These are phyloP conservation scores for Deilephila elpenor DNA, from an alignment of 2,888 invertebrate species.

Conservation along the genomic window DNA sequence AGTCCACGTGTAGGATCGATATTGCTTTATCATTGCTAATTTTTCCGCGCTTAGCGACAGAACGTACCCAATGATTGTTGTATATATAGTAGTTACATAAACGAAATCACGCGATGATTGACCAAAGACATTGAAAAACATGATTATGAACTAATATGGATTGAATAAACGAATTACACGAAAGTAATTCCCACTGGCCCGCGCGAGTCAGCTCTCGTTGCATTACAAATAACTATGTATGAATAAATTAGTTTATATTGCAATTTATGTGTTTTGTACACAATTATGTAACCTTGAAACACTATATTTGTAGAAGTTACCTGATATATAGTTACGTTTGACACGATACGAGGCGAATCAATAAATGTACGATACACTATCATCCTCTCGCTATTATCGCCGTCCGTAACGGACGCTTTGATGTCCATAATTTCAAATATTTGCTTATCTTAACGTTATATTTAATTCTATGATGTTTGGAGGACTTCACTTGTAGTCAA, in stretches of 20 bases:
- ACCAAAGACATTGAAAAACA: neutral
- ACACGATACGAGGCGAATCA: constrained; percentile 30
- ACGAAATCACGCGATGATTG: too few relatives aligned
- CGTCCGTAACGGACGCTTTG: constrained; percentile 29
- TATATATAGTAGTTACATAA: neutral
- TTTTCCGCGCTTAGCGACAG: neutral
- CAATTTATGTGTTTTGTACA: constrained; percentile 1
- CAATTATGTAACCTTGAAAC: constrained; percentile 29
- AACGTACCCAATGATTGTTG: neutral
- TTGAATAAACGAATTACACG: neutral
- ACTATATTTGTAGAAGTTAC: constrained; percentile 20
- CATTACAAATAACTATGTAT: neutral
- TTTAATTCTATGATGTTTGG: constrained; percentile 16
- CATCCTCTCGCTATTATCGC: constrained; percentile 29
- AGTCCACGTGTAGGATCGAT: constrained; percentile 43
- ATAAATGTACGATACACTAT: constrained; percentile 32
- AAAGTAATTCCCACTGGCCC: neutral
- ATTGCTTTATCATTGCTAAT: constrained; percentile 31
- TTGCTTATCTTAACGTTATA: constrained; percentile 27
- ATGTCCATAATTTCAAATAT: constrained; percentile 29
- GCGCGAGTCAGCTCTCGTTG: neutral
- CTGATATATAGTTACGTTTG: constrained; percentile 29
- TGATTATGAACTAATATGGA: neutral
- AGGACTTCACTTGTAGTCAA: constrained; percentile 7
- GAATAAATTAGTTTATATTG: constrained; percentile 8